Conservation (phyloP, 30 jellyfish, hydroid and myxozoan genomes). For the Mastigias papua region DNA sequence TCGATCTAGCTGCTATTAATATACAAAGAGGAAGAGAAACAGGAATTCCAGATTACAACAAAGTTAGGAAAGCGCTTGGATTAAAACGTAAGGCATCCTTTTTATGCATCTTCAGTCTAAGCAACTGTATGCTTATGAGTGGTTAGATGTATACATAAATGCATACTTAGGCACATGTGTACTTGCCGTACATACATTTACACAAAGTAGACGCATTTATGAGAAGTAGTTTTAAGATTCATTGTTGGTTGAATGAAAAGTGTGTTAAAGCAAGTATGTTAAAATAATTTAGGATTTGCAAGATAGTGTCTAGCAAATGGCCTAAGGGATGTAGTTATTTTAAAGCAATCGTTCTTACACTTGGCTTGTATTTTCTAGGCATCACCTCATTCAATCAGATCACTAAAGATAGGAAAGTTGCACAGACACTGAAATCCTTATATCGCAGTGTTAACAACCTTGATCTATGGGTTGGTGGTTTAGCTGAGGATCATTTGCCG, state of each 20-base stretch:
- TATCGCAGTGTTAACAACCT: slow-evolving; percentile 72
- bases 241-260: neutral
- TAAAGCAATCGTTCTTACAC: neutral
- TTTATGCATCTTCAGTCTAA: neutral
- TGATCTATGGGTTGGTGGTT: slow-evolving; percentile 97
- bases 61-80: slow-evolving; percentile 67
- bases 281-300: too few relatives aligned
- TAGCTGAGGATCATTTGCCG: slow-evolving; percentile 85
- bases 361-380: slow-evolving; percentile 34
- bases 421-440: slow-evolving; percentile 31
- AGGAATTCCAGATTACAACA: slow-evolving; percentile 64
- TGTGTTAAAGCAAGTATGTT: too few relatives aligned
- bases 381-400: slow-evolving; percentile 65
- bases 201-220: neutral
- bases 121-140: neutral
- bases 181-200: too few relatives aligned
- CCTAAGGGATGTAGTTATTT: neutral
- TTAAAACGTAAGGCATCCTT: slow-evolving; percentile 30
- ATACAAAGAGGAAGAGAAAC: slow-evolving; percentile 73
- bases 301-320: neutral
- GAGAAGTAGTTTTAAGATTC: neutral
- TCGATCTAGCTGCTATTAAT: slow-evolving; percentile 68
- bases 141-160: neutral
- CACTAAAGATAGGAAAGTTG: slow-evolving; percentile 69
- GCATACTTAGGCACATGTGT: neutral